Evolutionary conservation across 2,113 vertebrate genomes (phyloP).

Genomic region (Panthera uncia): DNA sequence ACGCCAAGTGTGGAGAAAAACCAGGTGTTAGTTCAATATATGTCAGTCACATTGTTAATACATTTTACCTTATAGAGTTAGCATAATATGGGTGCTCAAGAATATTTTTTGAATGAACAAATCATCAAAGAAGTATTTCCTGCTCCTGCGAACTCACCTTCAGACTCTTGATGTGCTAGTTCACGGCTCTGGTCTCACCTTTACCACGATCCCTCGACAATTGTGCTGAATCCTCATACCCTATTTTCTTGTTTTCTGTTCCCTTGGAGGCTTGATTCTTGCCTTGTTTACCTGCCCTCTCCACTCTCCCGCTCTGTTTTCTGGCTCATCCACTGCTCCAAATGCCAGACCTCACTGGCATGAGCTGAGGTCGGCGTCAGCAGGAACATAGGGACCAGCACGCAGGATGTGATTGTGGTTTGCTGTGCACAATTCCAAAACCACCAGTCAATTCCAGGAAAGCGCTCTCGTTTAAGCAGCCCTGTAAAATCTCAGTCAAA

Average conservation of each 20-base stretch:
- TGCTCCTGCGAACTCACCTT: neutral
- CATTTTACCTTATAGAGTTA: neutral
- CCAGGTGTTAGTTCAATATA: neutral
- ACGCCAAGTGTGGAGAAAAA: neutral
- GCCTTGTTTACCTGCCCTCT: neutral
- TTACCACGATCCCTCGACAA: rapidly evolving
- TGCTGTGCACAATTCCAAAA: neutral
- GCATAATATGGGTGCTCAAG: neutral
- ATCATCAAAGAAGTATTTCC: neutral
- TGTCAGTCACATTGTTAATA: neutral
- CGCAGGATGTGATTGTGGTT: neutral
- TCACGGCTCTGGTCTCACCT: rapidly evolving
- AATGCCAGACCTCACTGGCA: neutral
- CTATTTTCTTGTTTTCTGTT: neutral
- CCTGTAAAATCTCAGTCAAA: too few species aligned
- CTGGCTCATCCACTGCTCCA: neutral
- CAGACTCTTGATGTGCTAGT: neutral
- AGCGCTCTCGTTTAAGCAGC: neutral
- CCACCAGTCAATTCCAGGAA: neutral
- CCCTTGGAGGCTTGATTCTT: neutral
- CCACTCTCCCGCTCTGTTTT: rapidly evolving
- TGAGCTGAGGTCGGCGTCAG: neutral
- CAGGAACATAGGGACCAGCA: rapidly evolving
- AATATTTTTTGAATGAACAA: neutral
- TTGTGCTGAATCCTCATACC: too few species aligned